Base-by-base conservation (phyloP, 2,797 vertebrate species). In the Sylvia borin region DNA sequence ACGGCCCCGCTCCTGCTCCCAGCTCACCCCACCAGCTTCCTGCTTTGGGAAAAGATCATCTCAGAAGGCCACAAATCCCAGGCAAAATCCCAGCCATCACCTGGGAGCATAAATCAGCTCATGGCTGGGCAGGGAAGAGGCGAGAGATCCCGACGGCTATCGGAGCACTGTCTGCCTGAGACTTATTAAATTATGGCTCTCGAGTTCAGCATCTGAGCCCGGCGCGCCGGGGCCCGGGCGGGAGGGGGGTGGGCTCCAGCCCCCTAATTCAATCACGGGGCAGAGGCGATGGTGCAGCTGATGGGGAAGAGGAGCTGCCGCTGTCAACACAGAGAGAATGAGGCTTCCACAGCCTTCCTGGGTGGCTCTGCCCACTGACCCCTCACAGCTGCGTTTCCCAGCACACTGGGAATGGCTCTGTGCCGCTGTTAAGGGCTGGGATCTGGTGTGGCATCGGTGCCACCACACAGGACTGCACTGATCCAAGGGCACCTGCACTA, bases 241-340 rank as follows among this genome's bases (percentile, higher is more conserved):
- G 92, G 71, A 48, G 85, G 77, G 85, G 90, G 89, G 66, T 47
- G 65, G 71, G 90, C 50, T 92, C 26, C 84, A 84, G 86, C 85
- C 88, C 88, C 76, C 53, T 96, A 96, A 96, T 97, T 97, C 92
- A 94, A 95, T 96, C 94, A 95, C 0, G 9, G 80, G 86, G 85
- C 88, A 75, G 45, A 76, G 68, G 89, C 53, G 32, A 53, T 18
- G 84, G 77, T 4, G 24, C 53, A 38, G 93, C 57, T 19, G 7
- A 55, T 26, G 75, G 57, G 57, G 76, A 34, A 70, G 93, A 75
- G 25, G 74, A 88, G 90, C 51, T 15, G 14, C 24, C 0, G 5
- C 72, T 74, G 72, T 71, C 36, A 13, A 20, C 77, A 31, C 1
- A 0, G 48, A 58, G n/a, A 51, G 24, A 76, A 48, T 0, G 2